Conservation (phyloP, 2,113 vertebrate species). For the Neolamprologus modestus region DNA sequence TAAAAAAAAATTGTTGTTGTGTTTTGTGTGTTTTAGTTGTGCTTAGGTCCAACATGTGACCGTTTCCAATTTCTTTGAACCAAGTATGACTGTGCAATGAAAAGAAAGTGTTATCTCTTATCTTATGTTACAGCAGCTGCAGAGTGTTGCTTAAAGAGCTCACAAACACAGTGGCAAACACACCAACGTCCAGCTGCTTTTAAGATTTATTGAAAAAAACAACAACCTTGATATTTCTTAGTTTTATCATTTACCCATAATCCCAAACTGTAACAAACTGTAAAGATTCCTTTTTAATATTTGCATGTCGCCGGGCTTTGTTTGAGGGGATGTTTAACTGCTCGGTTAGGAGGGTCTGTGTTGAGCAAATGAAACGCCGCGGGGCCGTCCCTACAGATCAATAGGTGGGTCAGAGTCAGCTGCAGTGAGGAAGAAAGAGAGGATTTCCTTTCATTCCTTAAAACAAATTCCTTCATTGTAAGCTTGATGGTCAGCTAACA, state of each 20-base stretch:
- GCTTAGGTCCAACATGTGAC: neutral
- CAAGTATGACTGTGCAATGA: neutral
- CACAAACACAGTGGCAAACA: neutral
- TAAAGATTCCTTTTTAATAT: conserved; percentile 16
- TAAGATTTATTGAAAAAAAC: neutral
- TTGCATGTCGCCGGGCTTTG: conserved; percentile 44
- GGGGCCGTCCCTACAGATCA: neutral
- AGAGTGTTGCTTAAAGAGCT: neutral
- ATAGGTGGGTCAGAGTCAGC: neutral
- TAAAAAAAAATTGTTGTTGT: neutral
- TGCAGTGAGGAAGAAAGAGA: conserved; percentile 17
- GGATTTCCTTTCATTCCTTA: conserved; percentile 31
- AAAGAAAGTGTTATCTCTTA: neutral
- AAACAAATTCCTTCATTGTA: conserved; percentile 11
- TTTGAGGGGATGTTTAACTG: neutral
- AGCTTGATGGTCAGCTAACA: neutral
- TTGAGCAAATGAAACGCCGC: conserved; percentile 27
- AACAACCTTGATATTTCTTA: neutral
- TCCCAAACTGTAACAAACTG: neutral
- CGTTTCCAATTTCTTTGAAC: fast-evolving
- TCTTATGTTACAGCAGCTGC: neutral
- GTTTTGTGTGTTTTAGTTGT: neutral
- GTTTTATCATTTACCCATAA: neutral
- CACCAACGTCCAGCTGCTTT: neutral
- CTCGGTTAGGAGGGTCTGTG: conserved; percentile 6